Evolutionary conservation across 1,140 invertebrate species (phyloP), one percentile per base, ranked within the genome.

Genomic region (Hestina assimilis): DNA sequence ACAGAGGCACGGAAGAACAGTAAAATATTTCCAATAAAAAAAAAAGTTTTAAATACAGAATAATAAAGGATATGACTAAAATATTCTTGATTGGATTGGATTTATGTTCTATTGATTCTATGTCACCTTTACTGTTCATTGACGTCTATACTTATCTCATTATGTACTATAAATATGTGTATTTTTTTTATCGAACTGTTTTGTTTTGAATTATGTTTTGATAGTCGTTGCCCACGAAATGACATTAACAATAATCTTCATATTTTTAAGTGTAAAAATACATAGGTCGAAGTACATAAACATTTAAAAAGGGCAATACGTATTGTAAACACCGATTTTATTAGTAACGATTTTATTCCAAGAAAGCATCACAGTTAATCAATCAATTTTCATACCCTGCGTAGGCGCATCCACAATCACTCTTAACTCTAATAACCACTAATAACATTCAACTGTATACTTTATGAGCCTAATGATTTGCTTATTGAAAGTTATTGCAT

Each of bases 401-500:
- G 50, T 47, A 45, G 38, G 48, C 21, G 50, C 57, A 55, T 46
- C 51, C 35, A 6, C 56, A 59, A 42, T 59, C 48, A 38, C 50
- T 53, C 48, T 45, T 31, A 53, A 59, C 57, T 59, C 19, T 59
- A 59, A 59, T 53, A 43, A 51, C 50, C 50, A 19, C 42, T 63
- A 63, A 63, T 57, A 57, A 53, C 23, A 41, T 63, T 53, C 35
- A 57, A 57, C 35, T 33, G 38, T 57, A 47, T 31, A 55, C 47
- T 62, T 57, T 54, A 55, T 29, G 42, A 61, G 42, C 29, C 48
- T 60, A 65, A 61, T 62, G 50, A 82, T 75, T 79, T 73, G 68
- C 68, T 85, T 64, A 87, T 83, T 87, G 66, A 60, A 63, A 66
- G 66, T 87, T 81, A 87, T 87, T 87, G 73, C 73, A 79, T 83